Conservation (phyloP, 2,113 vertebrate species). For the Spea multiplicata region DNA sequence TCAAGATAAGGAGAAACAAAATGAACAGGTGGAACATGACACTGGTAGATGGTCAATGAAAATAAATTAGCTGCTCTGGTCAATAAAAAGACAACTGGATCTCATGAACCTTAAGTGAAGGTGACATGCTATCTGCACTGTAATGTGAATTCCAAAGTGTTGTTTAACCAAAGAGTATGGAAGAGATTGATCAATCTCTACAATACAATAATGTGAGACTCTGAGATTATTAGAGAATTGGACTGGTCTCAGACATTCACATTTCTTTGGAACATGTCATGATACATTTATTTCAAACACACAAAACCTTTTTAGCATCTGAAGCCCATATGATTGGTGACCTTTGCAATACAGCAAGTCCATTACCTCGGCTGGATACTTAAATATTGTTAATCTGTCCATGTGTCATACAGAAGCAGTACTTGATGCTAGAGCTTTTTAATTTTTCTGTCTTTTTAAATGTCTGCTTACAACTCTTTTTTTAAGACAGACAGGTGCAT, state of each 20-base stretch:
- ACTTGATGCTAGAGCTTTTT: too few relatives aligned
- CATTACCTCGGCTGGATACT: too few relatives aligned
- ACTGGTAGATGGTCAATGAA: conserved; percentile 66
- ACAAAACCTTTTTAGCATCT: background rate
- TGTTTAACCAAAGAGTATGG: conserved; percentile 58
- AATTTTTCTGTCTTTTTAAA: too few relatives aligned
- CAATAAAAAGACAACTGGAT: conserved; percentile 60
- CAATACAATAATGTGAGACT: conserved; percentile 63
- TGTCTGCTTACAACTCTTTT: too few relatives aligned
- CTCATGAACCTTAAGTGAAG: conserved; percentile 60
- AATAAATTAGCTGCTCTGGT: conserved; percentile 68
- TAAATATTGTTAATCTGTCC: too few relatives aligned
- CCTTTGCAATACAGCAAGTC: too few relatives aligned
- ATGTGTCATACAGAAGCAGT: too few relatives aligned
- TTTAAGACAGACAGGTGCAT: too few relatives aligned
- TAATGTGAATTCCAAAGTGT: conserved; percentile 61
- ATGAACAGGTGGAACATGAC: conserved; percentile 66
- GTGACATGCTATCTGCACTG: conserved; percentile 68
- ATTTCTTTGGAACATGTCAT: conserved; percentile 69
- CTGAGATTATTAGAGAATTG: conserved; percentile 68
- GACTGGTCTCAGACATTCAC: conserved; percentile 62
- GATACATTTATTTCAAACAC: conserved; percentile 60
- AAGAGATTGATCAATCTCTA: conserved; percentile 61
- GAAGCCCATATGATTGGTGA: background rate
- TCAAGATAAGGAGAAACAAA: conserved; percentile 53